Conservation (phyloP, 2,888 invertebrate genomes). For the Nematopogon swammerdamellus region DNA sequence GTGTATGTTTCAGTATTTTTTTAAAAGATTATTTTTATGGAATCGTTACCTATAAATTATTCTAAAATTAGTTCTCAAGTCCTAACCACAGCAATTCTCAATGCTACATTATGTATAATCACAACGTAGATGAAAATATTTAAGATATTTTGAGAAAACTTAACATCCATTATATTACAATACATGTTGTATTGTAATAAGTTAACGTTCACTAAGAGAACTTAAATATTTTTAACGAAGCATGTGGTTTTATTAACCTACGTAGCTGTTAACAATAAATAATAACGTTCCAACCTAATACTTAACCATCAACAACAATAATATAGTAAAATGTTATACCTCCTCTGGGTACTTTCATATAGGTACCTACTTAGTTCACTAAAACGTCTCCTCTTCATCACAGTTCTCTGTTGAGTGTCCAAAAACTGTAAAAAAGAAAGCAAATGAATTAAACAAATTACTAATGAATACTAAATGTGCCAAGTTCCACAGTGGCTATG, state of each 20-base stretch:
- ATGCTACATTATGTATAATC: conserved; percentile 43
- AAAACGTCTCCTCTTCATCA: conserved; percentile 82
- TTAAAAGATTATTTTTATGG: conserved; percentile 6
- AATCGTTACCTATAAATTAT: conserved; percentile 3
- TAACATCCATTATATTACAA: conserved; percentile 18
- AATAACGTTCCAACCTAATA: conserved; percentile 35
- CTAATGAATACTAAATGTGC: no score
- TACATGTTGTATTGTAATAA: conserved; percentile 21
- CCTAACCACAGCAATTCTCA: conserved; percentile 22
- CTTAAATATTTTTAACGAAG: conserved; percentile 22
- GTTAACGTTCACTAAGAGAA: conserved; percentile 14
- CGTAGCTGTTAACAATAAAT: conserved; percentile 31
- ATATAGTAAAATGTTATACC: conserved; percentile 34
- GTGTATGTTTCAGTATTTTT: neutral
- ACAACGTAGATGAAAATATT: conserved; percentile 44
- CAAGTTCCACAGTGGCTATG: no score
- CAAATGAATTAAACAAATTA: conserved; percentile 1
- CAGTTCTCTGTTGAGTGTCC: conserved; percentile 86
- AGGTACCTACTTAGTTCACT: conserved; percentile 19
- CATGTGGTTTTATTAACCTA: neutral
- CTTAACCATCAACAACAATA: conserved; percentile 36
- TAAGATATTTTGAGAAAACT: conserved; percentile 16
- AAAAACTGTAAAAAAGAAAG: conserved; percentile 70
- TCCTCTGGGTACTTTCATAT: neutral
- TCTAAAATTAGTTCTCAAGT: neutral